Base-by-base conservation (phyloP, 1,140 invertebrate species). In the Bombus affinis region DNA sequence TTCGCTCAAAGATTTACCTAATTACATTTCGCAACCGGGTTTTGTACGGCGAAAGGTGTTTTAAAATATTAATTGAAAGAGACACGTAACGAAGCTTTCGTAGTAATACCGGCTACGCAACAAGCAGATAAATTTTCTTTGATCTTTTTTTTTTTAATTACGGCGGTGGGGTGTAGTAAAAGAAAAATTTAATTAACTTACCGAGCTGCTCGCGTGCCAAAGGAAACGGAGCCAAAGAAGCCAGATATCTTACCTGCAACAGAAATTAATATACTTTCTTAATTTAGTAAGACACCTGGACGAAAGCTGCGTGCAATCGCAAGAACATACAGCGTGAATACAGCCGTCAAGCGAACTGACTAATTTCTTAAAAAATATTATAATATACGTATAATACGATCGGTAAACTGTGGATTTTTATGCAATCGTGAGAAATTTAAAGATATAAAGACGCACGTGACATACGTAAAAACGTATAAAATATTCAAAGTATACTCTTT, bases 151-250 rank as follows among this genome's bases (percentile, higher is more conserved):
- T 72, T 81, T 86, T 79, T 75, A 86, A 89, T 89, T 79, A 86
- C 32, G 74, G 42, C 62, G 62, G 42, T 37, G 68, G 1, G 59
- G 28, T 35, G 65, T 12, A 82, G 83, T 74, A 42, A 71, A 74
- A 83, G 78, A 83, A 81, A 81, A 89, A 76, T 88, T 88, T 89
- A 89, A 89, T 89, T 81, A 89, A 89, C 88, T 89, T 89, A 89
- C 88, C 88, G 35, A 75, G 80, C 66, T 28, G 73, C 71, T 79
- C 62, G 87, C 81, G 70, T 86, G 83, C 75, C 87, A 78, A 85
- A 86, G 79, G 76, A 86, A 82, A 89, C 74, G 73, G 80, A 89
- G 84, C 83, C 85, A 89, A 90, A 87, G 77, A 65, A 65, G 37
- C 85, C 77, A 37, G 73, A 68, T 80, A 75, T 89, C 89, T 89